Evolutionary conservation across 2,888 invertebrate species (phyloP).

Genomic region (Cosmopolites sordidus): DNA sequence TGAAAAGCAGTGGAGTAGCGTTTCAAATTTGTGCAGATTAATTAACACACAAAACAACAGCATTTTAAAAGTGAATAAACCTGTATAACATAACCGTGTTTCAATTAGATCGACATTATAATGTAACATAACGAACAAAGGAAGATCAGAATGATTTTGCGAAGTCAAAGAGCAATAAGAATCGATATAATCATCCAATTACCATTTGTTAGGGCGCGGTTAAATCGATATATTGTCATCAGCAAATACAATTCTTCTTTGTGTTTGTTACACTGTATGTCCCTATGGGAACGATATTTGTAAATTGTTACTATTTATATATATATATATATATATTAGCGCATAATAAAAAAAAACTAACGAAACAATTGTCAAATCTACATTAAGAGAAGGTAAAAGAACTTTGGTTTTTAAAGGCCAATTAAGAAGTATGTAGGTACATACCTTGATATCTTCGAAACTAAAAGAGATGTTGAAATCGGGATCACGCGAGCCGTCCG

Average conservation of each 20-base stretch:
- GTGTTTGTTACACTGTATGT: neutral
- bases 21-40: too few species aligned
- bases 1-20: too few species aligned
- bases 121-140: constrained; percentile 14
- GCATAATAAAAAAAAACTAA: neutral
- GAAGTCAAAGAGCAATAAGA: too few species aligned
- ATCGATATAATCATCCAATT: too few species aligned
- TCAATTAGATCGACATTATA: too few species aligned
- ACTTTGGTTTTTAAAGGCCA: constrained; percentile 3
- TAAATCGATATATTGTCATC: constrained; percentile 16
- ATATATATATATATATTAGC: too few species aligned
- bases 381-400: neutral
- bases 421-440: constrained; percentile 25
- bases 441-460: constrained; percentile 28
- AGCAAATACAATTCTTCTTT: constrained; percentile 12
- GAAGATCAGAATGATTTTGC: constrained; percentile 19
- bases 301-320: neutral
- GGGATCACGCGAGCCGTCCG: too few species aligned
- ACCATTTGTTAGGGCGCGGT: constrained; percentile 10
- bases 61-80: too few species aligned
- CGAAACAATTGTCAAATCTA: neutral
- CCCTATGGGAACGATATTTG: neutral
- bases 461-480: constrained; percentile 29
- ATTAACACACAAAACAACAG: too few species aligned
- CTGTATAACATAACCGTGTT: too few species aligned